These are phyloP conservation scores for Machimus atricapillus DNA, from an alignment of 2,888 invertebrate species.

Conservation along the genomic window DNA sequence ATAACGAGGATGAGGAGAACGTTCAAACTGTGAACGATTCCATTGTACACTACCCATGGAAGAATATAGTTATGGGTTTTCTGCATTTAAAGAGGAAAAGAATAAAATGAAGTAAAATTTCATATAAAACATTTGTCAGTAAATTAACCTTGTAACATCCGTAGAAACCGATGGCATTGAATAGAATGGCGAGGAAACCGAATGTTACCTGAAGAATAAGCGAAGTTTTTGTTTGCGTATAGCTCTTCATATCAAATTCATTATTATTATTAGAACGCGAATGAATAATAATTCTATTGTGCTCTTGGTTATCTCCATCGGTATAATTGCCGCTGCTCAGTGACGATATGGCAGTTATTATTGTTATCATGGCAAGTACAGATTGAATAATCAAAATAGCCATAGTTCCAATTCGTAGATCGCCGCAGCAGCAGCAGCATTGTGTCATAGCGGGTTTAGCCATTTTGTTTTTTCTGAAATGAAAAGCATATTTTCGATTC, in stretches of 20 bases:
- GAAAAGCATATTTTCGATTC: background rate
- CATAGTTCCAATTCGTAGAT: background rate
- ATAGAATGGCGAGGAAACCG: background rate
- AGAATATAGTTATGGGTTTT: background rate
- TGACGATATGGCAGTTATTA: background rate
- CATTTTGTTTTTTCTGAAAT: constrained; percentile 16
- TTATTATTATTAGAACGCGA: background rate
- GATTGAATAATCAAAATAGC: background rate
- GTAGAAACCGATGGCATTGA: background rate
- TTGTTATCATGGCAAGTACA: background rate
- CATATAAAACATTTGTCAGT: background rate
- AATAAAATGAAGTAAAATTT: background rate
- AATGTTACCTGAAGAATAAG: background rate
- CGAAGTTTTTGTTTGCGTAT: background rate
- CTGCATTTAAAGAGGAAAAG: background rate
- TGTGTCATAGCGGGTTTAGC: background rate
- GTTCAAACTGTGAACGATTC: background rate
- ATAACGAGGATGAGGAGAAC: background rate
- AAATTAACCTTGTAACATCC: background rate
- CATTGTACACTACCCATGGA: background rate
- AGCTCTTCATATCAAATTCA: background rate
- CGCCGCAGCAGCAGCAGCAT: constrained; percentile 11
- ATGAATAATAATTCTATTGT: background rate
- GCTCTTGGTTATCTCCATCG: background rate
- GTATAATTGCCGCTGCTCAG: background rate